Base-by-base conservation (phyloP, 2,113 vertebrate genomes). In the Hyperoodon ampullatus region DNA sequence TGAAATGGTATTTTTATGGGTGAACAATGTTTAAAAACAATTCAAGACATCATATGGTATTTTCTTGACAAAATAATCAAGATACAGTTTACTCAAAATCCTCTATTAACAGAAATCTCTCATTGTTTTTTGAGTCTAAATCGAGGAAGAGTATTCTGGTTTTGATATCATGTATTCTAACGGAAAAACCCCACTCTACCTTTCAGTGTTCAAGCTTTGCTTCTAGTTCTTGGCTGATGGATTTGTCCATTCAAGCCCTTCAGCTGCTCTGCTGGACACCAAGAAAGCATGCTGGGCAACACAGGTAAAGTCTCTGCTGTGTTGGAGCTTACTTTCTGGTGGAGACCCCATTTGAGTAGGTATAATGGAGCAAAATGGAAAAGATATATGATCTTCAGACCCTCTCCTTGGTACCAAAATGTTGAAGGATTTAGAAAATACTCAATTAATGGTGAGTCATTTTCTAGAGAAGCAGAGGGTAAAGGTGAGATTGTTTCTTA, bases 41-140 rank as follows among this genome's bases (percentile, higher is more conserved):
- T 92, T 97, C 44, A 65, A 80, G 23, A 61, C 50, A 33, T 13
- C 3, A 2, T 85, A 95, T 5, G 70, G 50, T 60, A 55, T 30
- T 18, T 61, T 94, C 70, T 90, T 74, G 70, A 93, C 6, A 84
- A 86, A 81, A 44, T 21, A 90, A 93, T 86, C 58, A 23, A 90
- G 85, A 66, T 44, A 23, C 15, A 33, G 93, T 90, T 96, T 82
- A 86, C 13, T 93, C n/a, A 42, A 72, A 91, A 50, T 75, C 92
- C 94, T 55, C 87, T 68, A 44, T 21, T 75, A 97, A 70, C 2
- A 95, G 33, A 88, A 94, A 77, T 63, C 53, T 88, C 10, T 88
- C 94, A 11, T 6, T 2, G 0, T 26, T 84, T 78, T 63, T 63
- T 28, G 19, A 35, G 74, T 74, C 75, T 89, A 68, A 93, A 58